Evolutionary conservation across 2,113 vertebrate species (phyloP).

Genomic region (Lepisosteus oculatus): DNA sequence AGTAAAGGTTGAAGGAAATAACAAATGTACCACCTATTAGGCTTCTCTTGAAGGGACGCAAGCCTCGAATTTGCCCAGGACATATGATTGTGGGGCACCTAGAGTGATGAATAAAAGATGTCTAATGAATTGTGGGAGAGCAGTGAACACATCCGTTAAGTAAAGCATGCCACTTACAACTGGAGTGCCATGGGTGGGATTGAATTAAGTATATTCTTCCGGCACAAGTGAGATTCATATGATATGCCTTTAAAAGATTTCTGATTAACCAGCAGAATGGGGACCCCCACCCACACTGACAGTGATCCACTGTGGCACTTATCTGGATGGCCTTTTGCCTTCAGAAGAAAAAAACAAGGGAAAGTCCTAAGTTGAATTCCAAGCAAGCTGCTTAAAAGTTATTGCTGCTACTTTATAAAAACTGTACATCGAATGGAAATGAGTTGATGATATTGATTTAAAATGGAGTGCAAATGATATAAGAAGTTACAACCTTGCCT

Average conservation of each 20-base stretch:
- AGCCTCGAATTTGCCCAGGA: background rate
- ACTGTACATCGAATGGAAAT: too few species aligned
- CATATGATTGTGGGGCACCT: background rate
- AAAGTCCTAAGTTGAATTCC: too few species aligned
- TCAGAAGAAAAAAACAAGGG: background rate
- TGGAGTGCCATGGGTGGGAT: background rate
- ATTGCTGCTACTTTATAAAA: too few species aligned
- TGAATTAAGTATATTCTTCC: slow-evolving; percentile 5
- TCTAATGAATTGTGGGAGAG: slow-evolving; percentile 6
- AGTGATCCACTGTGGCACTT: background rate
- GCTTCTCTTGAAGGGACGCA: background rate
- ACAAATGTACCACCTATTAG: background rate
- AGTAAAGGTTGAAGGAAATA: background rate
- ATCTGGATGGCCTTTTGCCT: background rate
- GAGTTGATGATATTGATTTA: too few species aligned
- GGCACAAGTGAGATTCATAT: background rate
- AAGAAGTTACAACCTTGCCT: too few species aligned
- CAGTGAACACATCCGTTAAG: background rate
- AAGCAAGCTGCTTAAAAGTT: too few species aligned
- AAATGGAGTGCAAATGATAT: too few species aligned
- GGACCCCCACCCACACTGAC: background rate
- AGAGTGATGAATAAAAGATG: background rate
- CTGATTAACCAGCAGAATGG: background rate
- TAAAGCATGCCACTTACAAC: background rate
- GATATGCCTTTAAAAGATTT: slow-evolving; percentile 5